Conservation (phyloP, 2,113 vertebrate species). For the Amphiprion ocellaris region DNA sequence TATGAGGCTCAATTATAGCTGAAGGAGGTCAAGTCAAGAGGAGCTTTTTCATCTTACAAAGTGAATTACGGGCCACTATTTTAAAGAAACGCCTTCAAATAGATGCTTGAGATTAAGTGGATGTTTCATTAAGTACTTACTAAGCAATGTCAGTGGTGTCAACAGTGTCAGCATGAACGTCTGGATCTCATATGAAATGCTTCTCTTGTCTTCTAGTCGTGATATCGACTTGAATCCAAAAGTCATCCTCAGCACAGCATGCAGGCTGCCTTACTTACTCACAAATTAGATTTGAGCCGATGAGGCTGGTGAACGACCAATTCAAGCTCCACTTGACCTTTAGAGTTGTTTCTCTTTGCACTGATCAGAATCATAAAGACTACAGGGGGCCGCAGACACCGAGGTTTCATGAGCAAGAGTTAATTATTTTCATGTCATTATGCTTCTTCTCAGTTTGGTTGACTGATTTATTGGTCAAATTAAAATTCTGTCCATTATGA, state of each 20-base stretch:
- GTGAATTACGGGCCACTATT: not conserved
- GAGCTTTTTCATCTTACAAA: not conserved
- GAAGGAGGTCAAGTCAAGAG: not conserved
- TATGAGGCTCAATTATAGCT: not conserved
- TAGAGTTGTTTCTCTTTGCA: constrained; percentile 39
- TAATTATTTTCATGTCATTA: constrained; percentile 16
- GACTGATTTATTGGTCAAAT: not conserved
- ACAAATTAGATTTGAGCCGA: constrained; percentile 59
- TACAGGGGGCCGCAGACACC: not conserved
- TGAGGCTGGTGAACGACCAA: constrained; percentile 48
- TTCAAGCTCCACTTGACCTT: constrained; percentile 65
- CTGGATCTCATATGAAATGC: constrained; percentile 31
- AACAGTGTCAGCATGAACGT: not conserved
- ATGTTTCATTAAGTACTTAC: constrained; percentile 19
- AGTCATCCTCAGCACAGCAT: constrained; percentile 17
- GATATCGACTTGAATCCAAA: constrained; percentile 37
- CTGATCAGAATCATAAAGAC: constrained; percentile 62
- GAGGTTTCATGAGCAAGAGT: not conserved
- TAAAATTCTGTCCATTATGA: not conserved
- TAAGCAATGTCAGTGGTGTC: constrained; percentile 8
- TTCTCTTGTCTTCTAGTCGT: constrained; percentile 7
- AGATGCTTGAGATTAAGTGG: constrained; percentile 9
- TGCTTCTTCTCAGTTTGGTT: not conserved
- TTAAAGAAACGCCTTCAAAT: constrained; percentile 12
- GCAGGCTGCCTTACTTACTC: constrained; percentile 47